Evolutionary conservation across 2,113 vertebrate species (phyloP).

Genomic region (Nothoprocta perdicaria): DNA sequence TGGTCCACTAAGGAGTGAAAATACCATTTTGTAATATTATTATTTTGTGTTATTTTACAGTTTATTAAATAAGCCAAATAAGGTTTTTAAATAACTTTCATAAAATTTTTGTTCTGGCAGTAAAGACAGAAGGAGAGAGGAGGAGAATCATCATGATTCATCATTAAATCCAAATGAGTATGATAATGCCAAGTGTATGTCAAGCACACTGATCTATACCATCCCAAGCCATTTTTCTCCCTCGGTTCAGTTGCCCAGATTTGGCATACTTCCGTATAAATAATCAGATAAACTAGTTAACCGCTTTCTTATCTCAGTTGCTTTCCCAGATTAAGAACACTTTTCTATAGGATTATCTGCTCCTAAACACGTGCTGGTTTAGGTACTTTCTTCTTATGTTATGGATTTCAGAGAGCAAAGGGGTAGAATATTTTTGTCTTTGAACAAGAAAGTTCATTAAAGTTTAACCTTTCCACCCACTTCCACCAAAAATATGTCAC

Average conservation of each 20-base stretch:
- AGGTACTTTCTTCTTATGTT: not conserved
- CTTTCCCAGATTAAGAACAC: not conserved
- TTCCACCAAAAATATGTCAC: not conserved
- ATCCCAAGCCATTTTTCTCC: not conserved
- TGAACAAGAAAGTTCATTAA: not conserved
- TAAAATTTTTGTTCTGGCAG: not conserved
- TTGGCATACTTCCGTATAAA: not conserved
- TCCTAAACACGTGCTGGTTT: not conserved
- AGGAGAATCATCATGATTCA: not conserved
- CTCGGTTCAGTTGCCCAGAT: not conserved
- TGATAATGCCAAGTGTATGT: not conserved
- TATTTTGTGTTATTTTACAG: not conserved
- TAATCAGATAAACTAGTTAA: not conserved
- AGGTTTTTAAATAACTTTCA: not conserved
- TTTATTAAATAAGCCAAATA: not conserved
- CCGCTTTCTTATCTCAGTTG: not conserved
- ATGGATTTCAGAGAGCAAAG: not conserved
- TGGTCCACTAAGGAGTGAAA: not conserved
- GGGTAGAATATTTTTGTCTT: not conserved
- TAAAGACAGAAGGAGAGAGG: not conserved
- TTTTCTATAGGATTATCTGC: not conserved
- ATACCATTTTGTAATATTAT: not conserved
- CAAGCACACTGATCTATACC: not conserved
- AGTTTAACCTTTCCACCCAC: not conserved
- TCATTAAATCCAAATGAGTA: not conserved